Base-by-base conservation (phyloP, 2,113 vertebrate species). In the Colius striatus region DNA sequence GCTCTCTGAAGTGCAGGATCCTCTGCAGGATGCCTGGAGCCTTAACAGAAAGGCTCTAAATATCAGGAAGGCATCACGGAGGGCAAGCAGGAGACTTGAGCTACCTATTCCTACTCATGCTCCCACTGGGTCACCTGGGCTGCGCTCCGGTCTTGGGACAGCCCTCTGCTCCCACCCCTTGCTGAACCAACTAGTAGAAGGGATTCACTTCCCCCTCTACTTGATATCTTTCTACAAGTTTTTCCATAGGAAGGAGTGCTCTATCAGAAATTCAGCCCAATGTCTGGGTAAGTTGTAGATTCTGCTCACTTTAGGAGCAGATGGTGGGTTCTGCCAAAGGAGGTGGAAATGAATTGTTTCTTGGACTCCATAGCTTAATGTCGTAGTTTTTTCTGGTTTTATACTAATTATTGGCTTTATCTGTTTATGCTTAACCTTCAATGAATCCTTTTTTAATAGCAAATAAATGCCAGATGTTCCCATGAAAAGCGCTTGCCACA, bases 141-240 rank as follows among this genome's bases (percentile, higher is more conserved):
- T 73, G 62, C 0, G 0, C 48, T 90, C 70, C 48, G 0, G 0
- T 16, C 25, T 76, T 4, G 2, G 10, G 18, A 54, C 36, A 84
- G 38, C 58, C 30, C 72, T 50, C 65, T 43, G 50, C 43, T 77
- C 61, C 38, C 63, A 74, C 3, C 20, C 32, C 43, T 68, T 2
- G 1, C 55, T 74, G 50, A 91, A 70, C 29, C 13, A 84, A 16
- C 34, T 34, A 14, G 57, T 36, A 22, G 27, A 60, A 84, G 48
- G 20, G 9, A 30, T 43, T 93, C 87, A 92, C 82, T 80, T 38
- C 23, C 12, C 38, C 17, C 13, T 80, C 30, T 30, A 1, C 27
- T 45, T n/a, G 7, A 13, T 43, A 18, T 25, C 14, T 84, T 75
- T 89, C 43, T 87, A 30, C 21, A 38, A 54, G 9, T 53, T 73